Conservation (phyloP, 1,140 invertebrate species). For the Idris sp. region DNA sequence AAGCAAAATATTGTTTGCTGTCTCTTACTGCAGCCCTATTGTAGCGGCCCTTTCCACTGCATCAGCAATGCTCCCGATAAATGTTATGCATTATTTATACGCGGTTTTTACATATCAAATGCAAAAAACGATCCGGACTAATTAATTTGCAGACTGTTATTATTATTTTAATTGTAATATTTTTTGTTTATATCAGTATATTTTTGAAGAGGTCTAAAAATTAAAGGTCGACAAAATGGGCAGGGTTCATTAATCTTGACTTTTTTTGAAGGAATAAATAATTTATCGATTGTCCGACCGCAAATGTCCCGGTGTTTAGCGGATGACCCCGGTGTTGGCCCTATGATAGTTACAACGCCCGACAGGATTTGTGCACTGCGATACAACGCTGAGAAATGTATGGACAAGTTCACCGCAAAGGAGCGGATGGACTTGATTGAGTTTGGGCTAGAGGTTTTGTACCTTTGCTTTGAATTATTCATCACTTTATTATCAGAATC, state of each 20-base stretch:
- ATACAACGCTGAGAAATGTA: constrained; percentile 43
- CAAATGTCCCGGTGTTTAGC: constrained; percentile 66
- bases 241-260: constrained; percentile 9
- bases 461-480: constrained; percentile 1
- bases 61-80: constrained; percentile 55
- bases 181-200: no score
- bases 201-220: no score
- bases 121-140: constrained; percentile 58
- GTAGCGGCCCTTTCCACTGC: constrained; percentile 48
- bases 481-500: background rate
- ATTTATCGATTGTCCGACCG: constrained; percentile 65
- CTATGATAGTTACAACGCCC: constrained; percentile 35
- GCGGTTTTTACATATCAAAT: constrained; percentile 53
- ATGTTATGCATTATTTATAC: constrained; percentile 63
- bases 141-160: constrained; percentile 56
- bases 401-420: constrained; percentile 28
- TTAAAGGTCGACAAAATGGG: no score
- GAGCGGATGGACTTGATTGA: constrained; percentile 20
- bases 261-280: constrained; percentile 72
- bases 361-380: constrained; percentile 34
- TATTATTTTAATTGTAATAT: constrained; percentile 41
- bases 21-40: constrained; percentile 53
- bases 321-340: constrained; percentile 64
- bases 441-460: constrained; percentile 10
- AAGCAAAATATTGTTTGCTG: constrained; percentile 60